Base-by-base conservation (phyloP, 2,888 invertebrate genomes). In the Lasius platythorax region DNA sequence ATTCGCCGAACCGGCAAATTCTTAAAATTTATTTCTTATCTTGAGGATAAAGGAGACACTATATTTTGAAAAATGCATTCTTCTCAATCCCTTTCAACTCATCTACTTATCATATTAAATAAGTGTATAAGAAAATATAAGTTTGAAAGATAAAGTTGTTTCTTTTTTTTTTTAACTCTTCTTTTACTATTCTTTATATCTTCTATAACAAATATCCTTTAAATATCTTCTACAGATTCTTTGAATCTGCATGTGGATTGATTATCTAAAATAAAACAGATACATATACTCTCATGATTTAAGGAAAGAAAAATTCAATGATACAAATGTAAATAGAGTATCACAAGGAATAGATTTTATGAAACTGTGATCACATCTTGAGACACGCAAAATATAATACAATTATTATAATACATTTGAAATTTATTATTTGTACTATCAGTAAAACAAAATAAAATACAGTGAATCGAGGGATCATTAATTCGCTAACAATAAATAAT, bases 361-460 rank as follows among this genome's bases (percentile, higher is more conserved):
- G 18, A 68, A 68, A 68, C 18, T 28, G 12, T 8, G 23, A 58
- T n/a, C 40, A 67, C 18, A 68, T 46, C 9, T 67, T 23, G 4
- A 43, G 8, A 15, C 2, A 23, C 9, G 4, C 15, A 67, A 23
- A 43, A 46, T 46, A 28, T 23, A 68, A 68, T 11, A 30, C 18
- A 33, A n/a, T 12, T 53, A 12, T 74, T 63, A 74, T 43, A 43
- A 40, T 6, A 74, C 12, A 68, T 46, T 74, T 74, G n/a, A 74
- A 74, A 74, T 74, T 74, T 74, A 74, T 74, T 74, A 61, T 43
- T 74, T 74, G 33, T 74, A 63, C 46, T 46, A 74, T 61, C 63
- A n/a, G n/a, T 74, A 74, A 74, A 74, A 63, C 30, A 63, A 74
- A 46, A 74, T 74, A 74, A 74, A 74, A 74, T 74, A 74, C 74